phyloP scores from a whole-genome alignment of 2,113 vertebrate genomes.

The Leptobrachium leishanense region DNA sequence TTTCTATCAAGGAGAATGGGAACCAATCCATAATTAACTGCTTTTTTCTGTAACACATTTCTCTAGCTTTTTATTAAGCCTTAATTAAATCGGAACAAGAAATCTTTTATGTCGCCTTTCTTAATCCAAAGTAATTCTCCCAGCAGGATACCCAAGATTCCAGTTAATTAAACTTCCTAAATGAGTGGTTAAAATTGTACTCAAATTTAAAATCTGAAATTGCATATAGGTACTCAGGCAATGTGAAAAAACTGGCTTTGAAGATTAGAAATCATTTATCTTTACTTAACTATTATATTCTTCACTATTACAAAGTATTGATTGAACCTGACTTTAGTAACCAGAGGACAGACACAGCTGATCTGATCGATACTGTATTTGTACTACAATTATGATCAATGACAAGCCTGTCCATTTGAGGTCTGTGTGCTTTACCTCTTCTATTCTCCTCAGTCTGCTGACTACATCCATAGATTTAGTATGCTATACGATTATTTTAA shows the following conservation, averaged over 20 bases:
- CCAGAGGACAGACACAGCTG: no score
- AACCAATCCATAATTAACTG: conserved; percentile 85
- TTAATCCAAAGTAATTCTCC: conserved; percentile 83
- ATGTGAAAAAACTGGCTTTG: not conserved
- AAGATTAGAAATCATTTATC: not conserved
- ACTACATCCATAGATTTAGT: no score
- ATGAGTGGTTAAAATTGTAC: conserved; percentile 59
- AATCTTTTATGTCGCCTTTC: conserved; percentile 76
- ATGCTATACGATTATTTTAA: no score
- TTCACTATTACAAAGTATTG: no score
- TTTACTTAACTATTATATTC: no score
- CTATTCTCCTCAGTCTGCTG: no score
- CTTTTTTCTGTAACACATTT: conserved; percentile 77
- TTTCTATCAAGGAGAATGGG: conserved; percentile 58
- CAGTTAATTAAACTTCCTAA: conserved; percentile 83
- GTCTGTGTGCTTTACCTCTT: no score
- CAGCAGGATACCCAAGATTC: conserved; percentile 77
- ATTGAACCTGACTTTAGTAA: no score
- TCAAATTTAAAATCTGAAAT: conserved; percentile 43
- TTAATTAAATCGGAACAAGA: conserved; percentile 88
- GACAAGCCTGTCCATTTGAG: no score
- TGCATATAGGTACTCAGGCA: conserved; percentile 25
- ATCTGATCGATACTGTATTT: no score
- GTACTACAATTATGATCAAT: no score
- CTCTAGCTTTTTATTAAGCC: conserved; percentile 86